Percentiles rank a stretch among this genome's conserved stretches.
Evolutionary conservation across 2,888 invertebrate species (phyloP).

Genomic region (Deroplatys truncata): DNA sequence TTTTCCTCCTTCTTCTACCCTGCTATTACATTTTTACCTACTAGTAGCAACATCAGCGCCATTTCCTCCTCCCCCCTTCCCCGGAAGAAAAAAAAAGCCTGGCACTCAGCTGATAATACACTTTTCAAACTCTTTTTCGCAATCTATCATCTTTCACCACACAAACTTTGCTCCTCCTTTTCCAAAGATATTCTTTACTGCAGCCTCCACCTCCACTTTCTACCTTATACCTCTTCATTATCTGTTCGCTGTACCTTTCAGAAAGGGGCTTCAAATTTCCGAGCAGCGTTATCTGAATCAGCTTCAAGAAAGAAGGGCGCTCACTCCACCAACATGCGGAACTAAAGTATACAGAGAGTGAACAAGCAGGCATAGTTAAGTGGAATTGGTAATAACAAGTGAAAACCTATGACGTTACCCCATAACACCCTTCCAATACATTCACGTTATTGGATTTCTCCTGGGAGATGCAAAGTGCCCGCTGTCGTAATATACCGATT

Average conservation of each 20-base stretch:
- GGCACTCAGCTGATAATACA: conserved; percentile 10
- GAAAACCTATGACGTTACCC: no score
- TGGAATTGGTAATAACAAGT: neutral
- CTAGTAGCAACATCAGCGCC: neutral
- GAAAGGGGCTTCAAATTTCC: conserved; percentile 5
- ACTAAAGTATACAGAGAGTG: neutral
- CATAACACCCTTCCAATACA: no score
- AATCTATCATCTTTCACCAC: conserved; percentile 6
- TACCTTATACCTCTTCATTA: conserved; percentile 13
- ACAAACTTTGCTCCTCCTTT: neutral
- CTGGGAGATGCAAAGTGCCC: no score
- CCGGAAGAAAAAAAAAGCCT: neutral
- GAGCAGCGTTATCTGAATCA: neutral
- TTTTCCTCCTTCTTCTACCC: neutral
- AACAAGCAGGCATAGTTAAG: neutral
- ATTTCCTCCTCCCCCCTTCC: neutral
- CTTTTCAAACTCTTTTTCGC: conserved; percentile 11
- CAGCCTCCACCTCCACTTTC: conserved; percentile 2
- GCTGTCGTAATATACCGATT: no score
- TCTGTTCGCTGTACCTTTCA: neutral
- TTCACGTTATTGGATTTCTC: neutral
- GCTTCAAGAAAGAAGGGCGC: neutral
- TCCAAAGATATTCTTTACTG: conserved; percentile 2
- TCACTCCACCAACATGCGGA: no score
- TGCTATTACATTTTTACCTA: neutral